Evolutionary conservation across 2,888 invertebrate species (phyloP).

Genomic region (Campoplex capitator): DNA sequence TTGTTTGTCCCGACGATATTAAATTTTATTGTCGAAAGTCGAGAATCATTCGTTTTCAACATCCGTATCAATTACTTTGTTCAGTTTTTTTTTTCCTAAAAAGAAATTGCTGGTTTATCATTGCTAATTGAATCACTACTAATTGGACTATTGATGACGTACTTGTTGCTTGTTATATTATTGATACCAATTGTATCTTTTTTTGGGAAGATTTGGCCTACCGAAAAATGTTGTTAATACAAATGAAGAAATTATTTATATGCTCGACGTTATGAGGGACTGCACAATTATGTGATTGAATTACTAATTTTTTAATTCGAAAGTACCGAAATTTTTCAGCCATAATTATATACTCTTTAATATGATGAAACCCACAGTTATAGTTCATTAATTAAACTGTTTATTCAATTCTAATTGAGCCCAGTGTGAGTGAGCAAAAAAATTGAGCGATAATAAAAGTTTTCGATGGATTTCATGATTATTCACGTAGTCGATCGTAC

Average conservation of each 20-base stretch:
- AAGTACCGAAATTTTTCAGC: background rate
- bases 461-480: background rate
- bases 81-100: background rate
- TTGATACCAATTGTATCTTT: background rate
- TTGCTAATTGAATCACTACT: background rate
- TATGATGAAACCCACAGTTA: background rate
- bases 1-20: background rate
- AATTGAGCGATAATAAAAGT: background rate
- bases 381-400: background rate
- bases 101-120: background rate
- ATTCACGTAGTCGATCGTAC: background rate
- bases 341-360: background rate
- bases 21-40: slow-evolving; percentile 38
- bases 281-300: background rate
- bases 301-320: background rate
- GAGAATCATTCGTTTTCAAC: slow-evolving; percentile 19
- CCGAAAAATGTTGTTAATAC: too few species aligned
- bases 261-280: too few species aligned
- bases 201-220: too few species aligned
- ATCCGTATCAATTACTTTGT: background rate
- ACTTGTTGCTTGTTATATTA: background rate
- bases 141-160: background rate
- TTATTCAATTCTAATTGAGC: background rate
- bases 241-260: too few species aligned
- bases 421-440: background rate